Evolutionary conservation across 2,113 vertebrate genomes (phyloP).

Genomic region (Gopherus flavomarginatus): DNA sequence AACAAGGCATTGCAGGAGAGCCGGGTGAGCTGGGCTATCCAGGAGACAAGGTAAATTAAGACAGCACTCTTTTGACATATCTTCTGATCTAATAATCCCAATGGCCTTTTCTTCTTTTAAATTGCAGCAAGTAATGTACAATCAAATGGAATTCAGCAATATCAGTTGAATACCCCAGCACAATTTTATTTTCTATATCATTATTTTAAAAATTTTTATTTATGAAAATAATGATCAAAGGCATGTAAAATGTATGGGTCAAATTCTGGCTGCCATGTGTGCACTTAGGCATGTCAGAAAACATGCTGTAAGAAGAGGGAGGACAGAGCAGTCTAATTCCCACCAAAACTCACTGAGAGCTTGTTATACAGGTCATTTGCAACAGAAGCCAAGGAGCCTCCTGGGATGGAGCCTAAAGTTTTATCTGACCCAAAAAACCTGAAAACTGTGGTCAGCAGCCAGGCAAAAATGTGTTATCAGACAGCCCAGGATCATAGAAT

Average conservation of each 20-base stretch:
- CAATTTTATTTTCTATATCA: background rate
- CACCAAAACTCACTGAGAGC: background rate
- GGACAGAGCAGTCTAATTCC: background rate
- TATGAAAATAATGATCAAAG: background rate
- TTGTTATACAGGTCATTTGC: background rate
- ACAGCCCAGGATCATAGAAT: background rate
- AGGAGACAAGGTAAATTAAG: slow-evolving; percentile 91
- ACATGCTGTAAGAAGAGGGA: background rate
- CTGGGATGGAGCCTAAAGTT: background rate
- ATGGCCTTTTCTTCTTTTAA: background rate
- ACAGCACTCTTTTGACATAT: background rate
- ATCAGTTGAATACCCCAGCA: background rate
- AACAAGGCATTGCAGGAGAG: slow-evolving; percentile 89
- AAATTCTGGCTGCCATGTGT: background rate
- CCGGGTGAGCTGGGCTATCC: slow-evolving; percentile 91
- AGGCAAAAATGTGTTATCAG: background rate
- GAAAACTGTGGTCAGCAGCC: background rate
- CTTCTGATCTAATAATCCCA: background rate
- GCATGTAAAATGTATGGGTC: background rate
- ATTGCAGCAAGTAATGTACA: background rate
- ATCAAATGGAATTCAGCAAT: background rate
- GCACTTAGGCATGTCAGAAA: background rate
- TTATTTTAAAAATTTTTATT: background rate
- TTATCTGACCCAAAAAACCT: slow-evolving; percentile 30
- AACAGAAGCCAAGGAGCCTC: background rate